Evolutionary conservation across 2,797 vertebrate genomes (phyloP).

Genomic region (Poecilia picta): DNA sequence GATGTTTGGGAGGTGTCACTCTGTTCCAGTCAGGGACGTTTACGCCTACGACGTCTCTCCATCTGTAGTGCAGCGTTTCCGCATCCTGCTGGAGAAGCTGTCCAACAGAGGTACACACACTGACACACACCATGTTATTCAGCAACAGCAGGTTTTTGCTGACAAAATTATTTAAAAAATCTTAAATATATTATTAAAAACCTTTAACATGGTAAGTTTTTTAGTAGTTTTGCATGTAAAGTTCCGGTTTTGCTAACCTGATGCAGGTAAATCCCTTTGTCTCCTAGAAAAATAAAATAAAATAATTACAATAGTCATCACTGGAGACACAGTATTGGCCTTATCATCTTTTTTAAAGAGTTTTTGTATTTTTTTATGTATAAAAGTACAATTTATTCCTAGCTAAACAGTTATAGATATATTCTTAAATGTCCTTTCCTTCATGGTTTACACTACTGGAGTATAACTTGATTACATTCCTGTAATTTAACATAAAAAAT

Average conservation of each 20-base stretch:
- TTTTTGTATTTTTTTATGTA: not conserved
- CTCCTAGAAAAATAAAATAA: too few relatives aligned
- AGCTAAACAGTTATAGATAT: not conserved
- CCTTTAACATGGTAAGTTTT: not conserved
- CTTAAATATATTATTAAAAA: not conserved
- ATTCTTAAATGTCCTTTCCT: not conserved
- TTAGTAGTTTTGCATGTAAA: not conserved
- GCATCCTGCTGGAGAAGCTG: constrained; percentile 86
- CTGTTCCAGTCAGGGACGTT: constrained; percentile 79
- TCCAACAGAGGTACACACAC: constrained; percentile 84
- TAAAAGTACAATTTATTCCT: not conserved
- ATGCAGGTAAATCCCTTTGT: not conserved
- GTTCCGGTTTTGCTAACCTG: not conserved
- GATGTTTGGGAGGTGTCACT: constrained; percentile 91
- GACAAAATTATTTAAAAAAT: not conserved
- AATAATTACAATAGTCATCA: too few relatives aligned
- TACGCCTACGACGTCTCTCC: constrained; percentile 88
- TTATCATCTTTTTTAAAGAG: not conserved
- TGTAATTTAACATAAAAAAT: not conserved
- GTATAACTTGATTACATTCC: not conserved
- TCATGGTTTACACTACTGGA: not conserved
- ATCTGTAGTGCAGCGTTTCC: constrained; percentile 84
- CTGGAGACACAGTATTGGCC: not conserved
- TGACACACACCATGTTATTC: not conserved
- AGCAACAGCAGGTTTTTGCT: not conserved